Conservation (phyloP, 1,140 invertebrate genomes). For the Apis cerana region DNA sequence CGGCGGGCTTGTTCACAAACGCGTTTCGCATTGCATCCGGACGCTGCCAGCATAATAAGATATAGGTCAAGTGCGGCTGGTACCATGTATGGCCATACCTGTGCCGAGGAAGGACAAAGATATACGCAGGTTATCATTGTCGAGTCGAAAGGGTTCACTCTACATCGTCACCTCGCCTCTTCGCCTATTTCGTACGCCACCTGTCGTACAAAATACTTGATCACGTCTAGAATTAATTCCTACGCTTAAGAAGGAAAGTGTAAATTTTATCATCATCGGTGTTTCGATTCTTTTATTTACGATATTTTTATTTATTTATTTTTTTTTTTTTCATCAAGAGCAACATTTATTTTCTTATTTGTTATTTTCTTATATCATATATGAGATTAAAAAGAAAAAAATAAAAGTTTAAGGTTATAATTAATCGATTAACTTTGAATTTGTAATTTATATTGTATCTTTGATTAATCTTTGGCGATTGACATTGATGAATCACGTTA, state of each 20-base stretch:
- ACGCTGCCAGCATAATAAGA: slow-evolving; percentile 79
- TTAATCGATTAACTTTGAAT: too few relatives aligned
- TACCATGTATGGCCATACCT: slow-evolving; percentile 74
- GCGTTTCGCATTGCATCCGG: slow-evolving; percentile 73
- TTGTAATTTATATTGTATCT: background rate
- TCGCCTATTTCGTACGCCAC: slow-evolving; percentile 10
- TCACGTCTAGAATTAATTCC: background rate
- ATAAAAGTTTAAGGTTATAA: background rate
- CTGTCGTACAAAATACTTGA: background rate
- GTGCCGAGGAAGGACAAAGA: slow-evolving; percentile 60
- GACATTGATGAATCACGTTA: background rate
- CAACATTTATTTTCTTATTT: too few relatives aligned
- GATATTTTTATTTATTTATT: too few relatives aligned
- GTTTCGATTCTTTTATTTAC: background rate
- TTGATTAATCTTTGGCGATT: background rate
- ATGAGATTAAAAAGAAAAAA: background rate
- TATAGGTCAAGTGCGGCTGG: slow-evolving; percentile 80
- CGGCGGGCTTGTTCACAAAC: slow-evolving; percentile 57
- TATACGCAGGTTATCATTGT: slow-evolving; percentile 59
- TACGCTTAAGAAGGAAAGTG: too few relatives aligned
- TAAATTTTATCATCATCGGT: too few relatives aligned
- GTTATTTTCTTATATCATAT: background rate
- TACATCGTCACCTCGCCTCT: slow-evolving; percentile 23
- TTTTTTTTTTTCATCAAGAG: too few relatives aligned
- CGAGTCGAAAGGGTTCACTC: slow-evolving; percentile 68